phyloP scores from a whole-genome alignment of 2,888 invertebrate species.

The Aspidiotus rigidus region DNA sequence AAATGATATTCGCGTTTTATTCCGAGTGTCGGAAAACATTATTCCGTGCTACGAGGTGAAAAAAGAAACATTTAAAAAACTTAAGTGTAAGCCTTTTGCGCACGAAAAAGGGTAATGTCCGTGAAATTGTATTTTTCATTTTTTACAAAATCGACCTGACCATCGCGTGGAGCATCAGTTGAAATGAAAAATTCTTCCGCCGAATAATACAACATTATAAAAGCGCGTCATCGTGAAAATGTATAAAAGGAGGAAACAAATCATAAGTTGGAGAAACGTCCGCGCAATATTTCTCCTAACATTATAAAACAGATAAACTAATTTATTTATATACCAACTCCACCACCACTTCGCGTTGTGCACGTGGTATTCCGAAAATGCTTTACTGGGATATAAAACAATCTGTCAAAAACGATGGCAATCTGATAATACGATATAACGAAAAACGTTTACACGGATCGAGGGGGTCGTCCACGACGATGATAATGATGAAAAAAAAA shows the following conservation, averaged over 20 bases:
- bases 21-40: background rate
- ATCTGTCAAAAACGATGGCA: conserved; percentile 3
- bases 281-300: background rate
- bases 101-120: too few relatives aligned
- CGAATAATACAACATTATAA: too few relatives aligned
- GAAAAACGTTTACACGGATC: conserved; percentile 2
- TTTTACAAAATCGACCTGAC: too few relatives aligned
- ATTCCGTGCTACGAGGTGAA: too few relatives aligned
- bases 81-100: too few relatives aligned
- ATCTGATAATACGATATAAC: background rate
- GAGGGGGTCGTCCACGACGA: background rate
- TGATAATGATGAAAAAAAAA: background rate
- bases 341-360: too few relatives aligned
- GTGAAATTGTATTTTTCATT: too few relatives aligned
- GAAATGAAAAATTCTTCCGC: too few relatives aligned
- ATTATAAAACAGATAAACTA: background rate
- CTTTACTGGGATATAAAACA: background rate
- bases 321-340: background rate
- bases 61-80: too few relatives aligned
- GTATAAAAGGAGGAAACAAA: too few relatives aligned
- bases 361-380: background rate
- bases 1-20: background rate
- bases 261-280: background rate
- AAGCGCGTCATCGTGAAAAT: too few relatives aligned
- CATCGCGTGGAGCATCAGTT: too few relatives aligned